These are phyloP conservation scores for Carabus problematicus DNA, from an alignment of 2,888 invertebrate species.

Conservation along the genomic window DNA sequence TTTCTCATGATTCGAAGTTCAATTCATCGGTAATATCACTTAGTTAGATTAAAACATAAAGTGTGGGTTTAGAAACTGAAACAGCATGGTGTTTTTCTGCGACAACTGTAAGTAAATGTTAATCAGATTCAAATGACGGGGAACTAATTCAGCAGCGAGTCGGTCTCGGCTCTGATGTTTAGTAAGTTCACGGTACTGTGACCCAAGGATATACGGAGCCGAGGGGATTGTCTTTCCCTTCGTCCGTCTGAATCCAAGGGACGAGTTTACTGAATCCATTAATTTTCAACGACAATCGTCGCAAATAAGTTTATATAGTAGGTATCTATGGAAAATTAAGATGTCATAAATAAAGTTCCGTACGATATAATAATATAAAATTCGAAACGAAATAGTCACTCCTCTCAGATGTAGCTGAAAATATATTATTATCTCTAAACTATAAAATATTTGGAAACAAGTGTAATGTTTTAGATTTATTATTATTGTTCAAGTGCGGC, in stretches of 20 bases:
- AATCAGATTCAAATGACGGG: slow-evolving; percentile 34
- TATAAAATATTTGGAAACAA: no score
- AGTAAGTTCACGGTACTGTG: slow-evolving; percentile 13
- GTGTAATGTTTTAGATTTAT: no score
- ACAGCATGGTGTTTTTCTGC: slow-evolving; percentile 17
- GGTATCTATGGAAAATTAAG: no score
- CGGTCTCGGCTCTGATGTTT: slow-evolving; percentile 10
- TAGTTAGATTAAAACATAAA: slow-evolving; percentile 25
- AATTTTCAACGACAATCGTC: neutral
- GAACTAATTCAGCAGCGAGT: slow-evolving; percentile 26
- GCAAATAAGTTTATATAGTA: slow-evolving; percentile 22
- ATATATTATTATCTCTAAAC: no score
- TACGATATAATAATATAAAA: no score
- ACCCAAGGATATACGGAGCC: neutral
- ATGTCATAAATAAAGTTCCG: no score
- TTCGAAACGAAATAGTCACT: no score
- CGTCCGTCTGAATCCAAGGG: no score
- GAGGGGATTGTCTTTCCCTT: neutral
- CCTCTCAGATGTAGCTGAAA: no score
- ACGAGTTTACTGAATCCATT: no score
- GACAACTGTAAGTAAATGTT: slow-evolving; percentile 22
- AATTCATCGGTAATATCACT: slow-evolving; percentile 17
- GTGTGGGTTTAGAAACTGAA: slow-evolving; percentile 23
- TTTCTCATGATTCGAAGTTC: slow-evolving; percentile 13
- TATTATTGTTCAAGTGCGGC: no score